These are phyloP conservation scores for Macquaria ambigua DNA, from an alignment of 2,113 vertebrate species.

Conservation along the genomic window DNA sequence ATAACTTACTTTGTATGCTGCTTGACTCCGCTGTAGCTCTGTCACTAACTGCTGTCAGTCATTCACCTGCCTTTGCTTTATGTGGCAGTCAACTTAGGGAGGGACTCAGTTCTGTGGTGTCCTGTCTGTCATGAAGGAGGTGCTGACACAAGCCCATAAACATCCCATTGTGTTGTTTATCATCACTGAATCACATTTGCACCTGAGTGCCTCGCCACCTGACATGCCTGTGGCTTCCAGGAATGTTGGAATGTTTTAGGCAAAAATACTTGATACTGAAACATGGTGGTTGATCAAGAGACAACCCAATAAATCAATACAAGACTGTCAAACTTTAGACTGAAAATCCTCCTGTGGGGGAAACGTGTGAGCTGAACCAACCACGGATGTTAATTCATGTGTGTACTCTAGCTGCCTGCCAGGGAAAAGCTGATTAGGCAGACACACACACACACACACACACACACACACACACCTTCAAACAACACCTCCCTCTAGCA, in stretches of 20 bases:
- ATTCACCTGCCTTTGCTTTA: constrained; percentile 41
- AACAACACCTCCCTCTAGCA: constrained; percentile 10
- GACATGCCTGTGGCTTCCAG: not conserved
- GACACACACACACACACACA: not conserved
- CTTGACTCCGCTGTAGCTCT: constrained; percentile 28
- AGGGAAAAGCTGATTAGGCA: not conserved
- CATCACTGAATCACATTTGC: not conserved
- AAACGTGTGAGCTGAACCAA: not conserved
- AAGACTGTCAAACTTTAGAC: not conserved
- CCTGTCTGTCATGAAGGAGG: constrained; percentile 56
- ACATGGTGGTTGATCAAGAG: not conserved
- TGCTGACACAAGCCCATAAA: constrained; percentile 36
- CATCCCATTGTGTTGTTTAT: constrained; percentile 12
- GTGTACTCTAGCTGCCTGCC: not conserved
- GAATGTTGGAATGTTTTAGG: constrained; percentile 12
- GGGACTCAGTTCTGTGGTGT: constrained; percentile 40
- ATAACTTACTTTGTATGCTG: constrained; percentile 52
- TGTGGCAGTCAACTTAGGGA: constrained; percentile 49
- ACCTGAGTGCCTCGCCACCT: not conserved
- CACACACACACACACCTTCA: not conserved
- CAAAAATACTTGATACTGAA: not conserved
- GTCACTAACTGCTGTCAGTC: constrained; percentile 52
- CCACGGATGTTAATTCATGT: not conserved
- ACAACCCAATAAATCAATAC: not conserved
- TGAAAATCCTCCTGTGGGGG: not conserved